Conservation (phyloP, 2,113 vertebrate genomes). For the Thalassarche chlororhynchos region DNA sequence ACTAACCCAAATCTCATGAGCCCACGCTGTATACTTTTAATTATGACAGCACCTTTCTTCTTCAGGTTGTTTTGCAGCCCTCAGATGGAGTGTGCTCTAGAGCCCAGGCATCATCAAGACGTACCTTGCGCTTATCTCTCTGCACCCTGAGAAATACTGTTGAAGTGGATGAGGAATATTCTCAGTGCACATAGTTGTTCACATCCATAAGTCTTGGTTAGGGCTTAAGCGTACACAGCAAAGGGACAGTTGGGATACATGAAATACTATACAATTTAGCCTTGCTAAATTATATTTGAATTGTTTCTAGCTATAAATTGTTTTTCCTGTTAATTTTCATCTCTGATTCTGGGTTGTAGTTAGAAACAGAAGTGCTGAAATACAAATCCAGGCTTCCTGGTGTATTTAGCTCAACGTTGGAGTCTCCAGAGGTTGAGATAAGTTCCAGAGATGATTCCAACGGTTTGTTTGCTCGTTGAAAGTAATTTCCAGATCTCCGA, state of each 20-base stretch:
- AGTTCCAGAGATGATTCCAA: slow-evolving; percentile 37
- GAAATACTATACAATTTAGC: neutral
- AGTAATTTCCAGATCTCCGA: slow-evolving; percentile 25
- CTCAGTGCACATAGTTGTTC: neutral
- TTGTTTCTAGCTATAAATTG: neutral
- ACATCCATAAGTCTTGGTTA: neutral
- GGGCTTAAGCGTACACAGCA: neutral
- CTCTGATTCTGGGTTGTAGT: neutral
- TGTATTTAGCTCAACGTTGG: neutral
- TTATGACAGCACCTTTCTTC: neutral
- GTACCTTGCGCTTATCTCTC: neutral
- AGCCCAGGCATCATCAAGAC: neutral
- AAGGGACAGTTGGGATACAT: neutral
- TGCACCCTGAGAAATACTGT: neutral
- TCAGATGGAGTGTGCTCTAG: neutral
- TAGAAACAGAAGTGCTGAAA: slow-evolving; percentile 60
- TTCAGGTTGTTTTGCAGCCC: neutral
- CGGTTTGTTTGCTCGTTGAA: neutral
- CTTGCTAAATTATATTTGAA: neutral
- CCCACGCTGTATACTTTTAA: neutral
- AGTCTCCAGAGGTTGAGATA: slow-evolving; percentile 40
- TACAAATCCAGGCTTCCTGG: slow-evolving; percentile 35
- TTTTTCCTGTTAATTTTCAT: slow-evolving; percentile 27
- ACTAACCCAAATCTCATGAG: neutral
- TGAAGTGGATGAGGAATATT: neutral